A percentile compares a stretch with the other conserved stretches of the same genome.
Evolutionary conservation across 1,140 invertebrate species (phyloP).

Genomic region (Brachionus plicatilis): DNA sequence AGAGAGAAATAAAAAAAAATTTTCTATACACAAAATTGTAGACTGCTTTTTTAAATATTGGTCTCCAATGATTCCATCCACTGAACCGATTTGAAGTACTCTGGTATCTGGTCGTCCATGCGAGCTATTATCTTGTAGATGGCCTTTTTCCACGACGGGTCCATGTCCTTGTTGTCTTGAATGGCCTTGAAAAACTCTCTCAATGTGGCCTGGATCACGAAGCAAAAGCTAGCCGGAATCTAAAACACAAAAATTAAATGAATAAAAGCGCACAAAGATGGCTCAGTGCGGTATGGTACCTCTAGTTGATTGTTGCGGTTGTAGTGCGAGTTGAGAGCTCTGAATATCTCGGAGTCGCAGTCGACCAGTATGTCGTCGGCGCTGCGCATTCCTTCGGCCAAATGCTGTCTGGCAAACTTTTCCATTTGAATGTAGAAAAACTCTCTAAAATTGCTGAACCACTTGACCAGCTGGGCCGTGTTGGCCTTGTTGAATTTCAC

Average conservation of each 20-base stretch:
- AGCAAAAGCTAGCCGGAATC: constrained; percentile 93
- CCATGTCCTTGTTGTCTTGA: constrained; percentile 84
- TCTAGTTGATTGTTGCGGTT: constrained; percentile 99
- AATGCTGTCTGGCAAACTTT: constrained; percentile 93
- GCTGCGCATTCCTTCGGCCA: constrained; percentile 88
- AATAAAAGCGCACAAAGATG: background rate
- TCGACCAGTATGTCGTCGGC: constrained; percentile 86
- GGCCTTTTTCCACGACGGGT: constrained; percentile 99
- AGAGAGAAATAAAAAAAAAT: background rate
- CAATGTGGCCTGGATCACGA: constrained; percentile 90
- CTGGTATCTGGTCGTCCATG: constrained; percentile 93
- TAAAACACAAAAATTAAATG: constrained; percentile 54
- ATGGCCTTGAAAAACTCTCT: constrained; percentile 97
- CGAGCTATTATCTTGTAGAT: constrained; percentile 99
- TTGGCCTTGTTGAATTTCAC: constrained; percentile 99
- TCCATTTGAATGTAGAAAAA: constrained; percentile 99
- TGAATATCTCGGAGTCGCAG: constrained; percentile 90
- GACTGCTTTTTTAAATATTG: constrained; percentile 18
- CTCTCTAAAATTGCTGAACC: constrained; percentile 99
- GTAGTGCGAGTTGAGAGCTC: constrained; percentile 96
- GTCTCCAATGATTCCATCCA: constrained; percentile 88
- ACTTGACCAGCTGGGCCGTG: constrained; percentile 99
- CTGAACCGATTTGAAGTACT: constrained; percentile 98
- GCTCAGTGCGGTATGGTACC: constrained; percentile 62
- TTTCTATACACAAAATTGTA: background rate